These are phyloP conservation scores for Limosa lapponica DNA, from an alignment of 2,797 vertebrate species.

Conservation along the genomic window DNA sequence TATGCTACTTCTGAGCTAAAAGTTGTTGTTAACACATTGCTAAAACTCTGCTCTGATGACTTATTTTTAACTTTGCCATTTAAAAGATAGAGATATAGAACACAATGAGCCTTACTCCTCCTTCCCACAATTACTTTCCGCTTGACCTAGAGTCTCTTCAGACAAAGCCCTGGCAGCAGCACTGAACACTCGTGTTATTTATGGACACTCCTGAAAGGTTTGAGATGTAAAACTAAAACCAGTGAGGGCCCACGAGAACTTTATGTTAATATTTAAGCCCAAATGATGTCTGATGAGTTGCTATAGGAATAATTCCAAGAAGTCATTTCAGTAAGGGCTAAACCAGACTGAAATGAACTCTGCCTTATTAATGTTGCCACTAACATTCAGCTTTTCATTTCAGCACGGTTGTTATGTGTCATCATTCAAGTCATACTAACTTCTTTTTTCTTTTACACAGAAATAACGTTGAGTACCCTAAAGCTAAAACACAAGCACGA, in stretches of 20 bases:
- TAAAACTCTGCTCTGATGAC: background rate
- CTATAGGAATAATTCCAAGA: background rate
- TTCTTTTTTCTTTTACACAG: background rate
- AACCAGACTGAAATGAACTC: background rate
- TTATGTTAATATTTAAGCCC: background rate
- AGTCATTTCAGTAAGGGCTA: background rate
- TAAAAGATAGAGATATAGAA: background rate
- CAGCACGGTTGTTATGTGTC: accelerated
- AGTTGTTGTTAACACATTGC: background rate
- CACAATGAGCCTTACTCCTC: background rate
- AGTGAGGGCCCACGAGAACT: background rate
- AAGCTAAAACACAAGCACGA: background rate
- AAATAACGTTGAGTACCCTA: background rate
- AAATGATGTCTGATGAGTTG: background rate
- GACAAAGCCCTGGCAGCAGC: background rate
- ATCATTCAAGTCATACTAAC: background rate
- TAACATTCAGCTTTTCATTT: background rate
- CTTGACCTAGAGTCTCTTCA: background rate
- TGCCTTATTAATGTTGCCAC: background rate
- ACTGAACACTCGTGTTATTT: background rate
- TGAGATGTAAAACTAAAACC: background rate
- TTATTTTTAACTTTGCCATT: background rate
- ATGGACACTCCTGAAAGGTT: background rate
- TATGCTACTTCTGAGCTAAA: background rate
- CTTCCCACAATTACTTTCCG: background rate